Evolutionary conservation across 2,888 invertebrate species (phyloP).

Genomic region (Agrochola circellaris): DNA sequence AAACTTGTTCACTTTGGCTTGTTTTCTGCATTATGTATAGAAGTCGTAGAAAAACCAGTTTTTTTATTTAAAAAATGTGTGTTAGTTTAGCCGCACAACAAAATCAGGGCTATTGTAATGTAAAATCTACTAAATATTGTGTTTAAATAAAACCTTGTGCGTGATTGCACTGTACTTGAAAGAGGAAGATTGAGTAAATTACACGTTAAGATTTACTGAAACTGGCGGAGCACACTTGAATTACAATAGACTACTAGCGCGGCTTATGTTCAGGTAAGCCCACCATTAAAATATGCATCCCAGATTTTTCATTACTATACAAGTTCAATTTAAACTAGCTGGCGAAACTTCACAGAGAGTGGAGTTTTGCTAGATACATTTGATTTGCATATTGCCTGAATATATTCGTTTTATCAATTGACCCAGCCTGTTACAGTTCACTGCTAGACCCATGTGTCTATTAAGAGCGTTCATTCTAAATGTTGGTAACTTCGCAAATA

Average conservation of each 20-base stretch:
- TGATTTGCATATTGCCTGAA: background rate
- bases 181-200: background rate
- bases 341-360: background rate
- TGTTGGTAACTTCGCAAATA: too few species aligned
- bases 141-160: background rate
- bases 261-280: background rate
- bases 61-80: background rate
- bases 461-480: background rate
- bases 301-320: background rate
- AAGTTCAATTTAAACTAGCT: background rate
- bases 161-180: background rate
- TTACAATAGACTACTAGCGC: background rate
- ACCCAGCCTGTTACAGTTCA: background rate
- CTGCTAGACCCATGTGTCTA: background rate
- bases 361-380: background rate
- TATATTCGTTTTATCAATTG: background rate
- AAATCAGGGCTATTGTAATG: background rate
- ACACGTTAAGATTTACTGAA: background rate
- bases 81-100: background rate
- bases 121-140: constrained; percentile 1
- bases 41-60: background rate
- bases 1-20: background rate
- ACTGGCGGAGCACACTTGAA: background rate
- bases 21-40: background rate
- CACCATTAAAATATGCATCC: background rate